Evolutionary conservation across 2,113 vertebrate species (phyloP).

Genomic region (Tyrannus savana): DNA sequence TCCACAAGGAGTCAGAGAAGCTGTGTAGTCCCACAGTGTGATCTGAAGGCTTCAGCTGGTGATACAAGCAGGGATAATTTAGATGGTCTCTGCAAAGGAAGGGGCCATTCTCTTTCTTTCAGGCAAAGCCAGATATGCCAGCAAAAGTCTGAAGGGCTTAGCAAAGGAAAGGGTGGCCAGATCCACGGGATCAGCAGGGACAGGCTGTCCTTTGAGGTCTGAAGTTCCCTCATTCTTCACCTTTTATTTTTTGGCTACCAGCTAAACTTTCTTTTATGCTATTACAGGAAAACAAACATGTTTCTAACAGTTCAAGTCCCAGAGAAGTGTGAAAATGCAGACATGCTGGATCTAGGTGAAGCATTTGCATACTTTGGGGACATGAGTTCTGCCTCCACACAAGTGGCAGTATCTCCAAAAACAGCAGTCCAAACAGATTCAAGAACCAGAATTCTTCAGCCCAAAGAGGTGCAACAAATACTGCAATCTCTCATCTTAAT

Average conservation of each 20-base stretch:
- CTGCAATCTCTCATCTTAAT: background rate
- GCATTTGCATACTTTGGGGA: background rate
- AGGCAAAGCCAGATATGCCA: background rate
- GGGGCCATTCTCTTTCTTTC: background rate
- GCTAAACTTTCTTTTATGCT: background rate
- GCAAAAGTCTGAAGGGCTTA: background rate
- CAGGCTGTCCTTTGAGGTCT: background rate
- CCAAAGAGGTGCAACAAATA: background rate
- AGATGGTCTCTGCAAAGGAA: background rate
- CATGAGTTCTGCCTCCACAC: background rate
- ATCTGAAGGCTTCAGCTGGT: background rate
- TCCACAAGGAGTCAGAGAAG: background rate
- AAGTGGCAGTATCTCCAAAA: background rate
- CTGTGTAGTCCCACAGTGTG: fast-evolving
- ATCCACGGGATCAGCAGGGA: background rate
- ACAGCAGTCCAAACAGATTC: background rate
- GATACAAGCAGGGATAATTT: background rate
- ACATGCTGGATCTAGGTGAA: background rate
- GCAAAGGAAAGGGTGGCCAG: background rate
- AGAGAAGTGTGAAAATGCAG: background rate
- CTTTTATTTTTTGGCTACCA: background rate
- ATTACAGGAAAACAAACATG: background rate
- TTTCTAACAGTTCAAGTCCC: background rate
- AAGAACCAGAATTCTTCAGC: background rate
- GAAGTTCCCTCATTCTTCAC: background rate